Conservation (phyloP, 2,113 vertebrate genomes). For the Halcyon senegalensis region DNA sequence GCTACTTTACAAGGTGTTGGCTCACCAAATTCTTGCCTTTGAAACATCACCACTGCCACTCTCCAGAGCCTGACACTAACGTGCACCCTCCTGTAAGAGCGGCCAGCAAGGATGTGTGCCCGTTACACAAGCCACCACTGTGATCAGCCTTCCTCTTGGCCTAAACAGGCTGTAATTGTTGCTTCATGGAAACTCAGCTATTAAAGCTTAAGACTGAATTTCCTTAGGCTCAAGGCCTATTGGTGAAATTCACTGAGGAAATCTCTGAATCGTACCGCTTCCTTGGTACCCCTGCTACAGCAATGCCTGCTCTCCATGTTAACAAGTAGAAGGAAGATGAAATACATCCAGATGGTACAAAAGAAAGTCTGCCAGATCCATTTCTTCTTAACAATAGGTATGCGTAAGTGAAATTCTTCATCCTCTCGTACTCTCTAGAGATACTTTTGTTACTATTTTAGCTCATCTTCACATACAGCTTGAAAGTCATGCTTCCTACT, state of each 20-base stretch:
- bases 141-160: rapidly evolving
- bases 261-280: not conserved
- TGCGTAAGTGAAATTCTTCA: not conserved
- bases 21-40: not conserved
- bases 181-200: rapidly evolving
- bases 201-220: not conserved
- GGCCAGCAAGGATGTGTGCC: not conserved
- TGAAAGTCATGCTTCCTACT: slow-evolving; percentile 54
- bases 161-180: rapidly evolving
- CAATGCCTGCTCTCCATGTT: not conserved
- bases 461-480: slow-evolving; percentile 47
- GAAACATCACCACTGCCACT: rapidly evolving
- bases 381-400: slow-evolving; percentile 39
- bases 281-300: not conserved
- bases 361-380: not conserved
- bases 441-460: slow-evolving; percentile 55
- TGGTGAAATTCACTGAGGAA: not conserved
- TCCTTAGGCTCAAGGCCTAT: not conserved
- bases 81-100: not conserved
- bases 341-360: not conserved
- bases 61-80: rapidly evolving
- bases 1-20: not conserved
- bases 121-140: rapidly evolving
- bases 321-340: not conserved
- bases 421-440: slow-evolving; percentile 3